A percentile compares a stretch with the other conserved stretches of the same genome.
These are phyloP conservation scores for Tenthredo mesomela DNA, from an alignment of 2,888 invertebrate species.

Conservation along the genomic window DNA sequence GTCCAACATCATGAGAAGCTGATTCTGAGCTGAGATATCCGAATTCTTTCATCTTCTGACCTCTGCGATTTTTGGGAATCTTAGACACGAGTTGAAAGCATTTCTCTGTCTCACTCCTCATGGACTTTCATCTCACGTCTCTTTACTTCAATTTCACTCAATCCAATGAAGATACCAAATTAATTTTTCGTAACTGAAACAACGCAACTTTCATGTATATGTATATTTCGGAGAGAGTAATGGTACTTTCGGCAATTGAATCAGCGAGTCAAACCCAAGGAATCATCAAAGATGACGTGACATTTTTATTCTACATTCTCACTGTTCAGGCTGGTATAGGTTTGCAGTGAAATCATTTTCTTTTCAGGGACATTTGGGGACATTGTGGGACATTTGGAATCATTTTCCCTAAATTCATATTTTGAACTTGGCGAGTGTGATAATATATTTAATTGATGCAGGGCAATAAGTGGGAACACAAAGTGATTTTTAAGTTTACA, in stretches of 20 bases:
- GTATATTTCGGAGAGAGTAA: neutral
- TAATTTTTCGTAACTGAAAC: neutral
- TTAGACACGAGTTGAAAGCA: neutral
- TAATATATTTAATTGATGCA: neutral
- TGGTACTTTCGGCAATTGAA: neutral
- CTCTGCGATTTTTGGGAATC: neutral
- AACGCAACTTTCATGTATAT: neutral
- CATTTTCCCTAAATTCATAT: neutral
- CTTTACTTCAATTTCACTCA: neutral
- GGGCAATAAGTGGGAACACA: neutral
- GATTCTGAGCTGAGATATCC: constrained; percentile 10
- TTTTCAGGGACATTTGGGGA: neutral
- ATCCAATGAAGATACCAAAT: neutral
- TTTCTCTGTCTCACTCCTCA: neutral
- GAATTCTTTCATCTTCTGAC: constrained; percentile 10
- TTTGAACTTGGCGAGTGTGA: neutral
- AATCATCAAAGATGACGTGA: neutral
- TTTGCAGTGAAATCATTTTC: neutral
- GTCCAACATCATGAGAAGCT: neutral
- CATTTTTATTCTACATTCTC: neutral
- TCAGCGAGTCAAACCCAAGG: too few species aligned
- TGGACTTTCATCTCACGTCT: neutral
- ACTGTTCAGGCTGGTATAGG: neutral
- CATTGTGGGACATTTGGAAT: neutral
- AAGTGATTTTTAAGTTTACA: neutral